Evolutionary conservation across 2,888 invertebrate species (phyloP), one percentile per base, ranked within the genome.

Genomic region (Brachylomia viminalis): DNA sequence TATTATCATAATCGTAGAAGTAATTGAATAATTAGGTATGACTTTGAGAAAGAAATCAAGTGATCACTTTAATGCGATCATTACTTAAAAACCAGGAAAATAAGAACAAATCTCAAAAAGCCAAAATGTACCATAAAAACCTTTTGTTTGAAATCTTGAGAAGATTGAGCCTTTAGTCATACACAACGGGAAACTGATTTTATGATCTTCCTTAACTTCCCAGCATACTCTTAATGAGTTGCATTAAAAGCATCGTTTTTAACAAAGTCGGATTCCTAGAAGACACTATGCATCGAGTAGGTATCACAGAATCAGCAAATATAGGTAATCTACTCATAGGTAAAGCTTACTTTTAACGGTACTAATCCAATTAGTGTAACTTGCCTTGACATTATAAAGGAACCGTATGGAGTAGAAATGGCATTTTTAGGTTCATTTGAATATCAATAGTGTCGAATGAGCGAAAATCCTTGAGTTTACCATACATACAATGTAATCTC

Each of bases 341-440:
- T 38, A 33, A 58, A 69, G 54, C 45, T 67, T 61, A 47, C 49
- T 77, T 72, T 73, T 64, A 67, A 56, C 30, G 56, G 42, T 42
- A n/a, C n/a, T n/a, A 77, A 75, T 73, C 30, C 66, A 72, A 77
- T 79, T 82, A 65, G 68, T 69, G 38, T 42, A 7, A 68, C 69
- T 84, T n/a, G 68, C 84, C 85, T 79, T 87, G 77, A 85, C 80
- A 75, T 78, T 58, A 77, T 82, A 52, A 72, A 74, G 30, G 27
- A 74, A 56, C n/a, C 38, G 13, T 52, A 56, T 3, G 17, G 4
- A 61, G 30, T 77, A 49, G 79, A 77, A 79, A 73, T 72, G 8
- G 27, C 54, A 68, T 61, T 10, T 71, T 49, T 47, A 59, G 8
- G 15, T 62, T 69, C 15, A 49, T 72, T 75, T 76, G 62, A 73